Conservation (phyloP, 2,888 invertebrate species). For the Endotricha flammealis region DNA sequence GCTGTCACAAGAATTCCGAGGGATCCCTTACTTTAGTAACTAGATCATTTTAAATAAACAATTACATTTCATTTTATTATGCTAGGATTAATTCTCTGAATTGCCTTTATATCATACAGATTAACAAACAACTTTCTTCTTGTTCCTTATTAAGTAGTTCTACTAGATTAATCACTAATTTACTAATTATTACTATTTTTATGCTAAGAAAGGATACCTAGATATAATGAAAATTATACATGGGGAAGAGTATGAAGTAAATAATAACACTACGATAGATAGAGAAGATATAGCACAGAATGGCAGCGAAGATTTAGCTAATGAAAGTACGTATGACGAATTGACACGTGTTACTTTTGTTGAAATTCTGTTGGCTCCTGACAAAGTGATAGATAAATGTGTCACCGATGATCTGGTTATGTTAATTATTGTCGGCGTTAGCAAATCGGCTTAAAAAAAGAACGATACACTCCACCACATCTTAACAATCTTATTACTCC, state of each 20-base stretch:
- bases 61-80: slow-evolving; percentile 52
- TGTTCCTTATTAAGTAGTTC: slow-evolving; percentile 55
- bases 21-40: slow-evolving; percentile 40
- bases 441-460: slow-evolving; percentile 25
- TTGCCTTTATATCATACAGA: slow-evolving; percentile 72
- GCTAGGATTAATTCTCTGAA: slow-evolving; percentile 74
- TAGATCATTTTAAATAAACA: slow-evolving; percentile 54
- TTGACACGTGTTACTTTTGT: slow-evolving; percentile 40
- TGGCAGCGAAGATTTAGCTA: slow-evolving; percentile 20
- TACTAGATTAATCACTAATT: slow-evolving; percentile 59
- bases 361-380: slow-evolving; percentile 20
- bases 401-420: slow-evolving; percentile 23
- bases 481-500: too few relatives aligned
- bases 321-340: slow-evolving; percentile 44
- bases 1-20: slow-evolving; percentile 34
- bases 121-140: slow-evolving; percentile 74
- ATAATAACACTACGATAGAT: slow-evolving; percentile 28
- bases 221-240: slow-evolving; percentile 31
- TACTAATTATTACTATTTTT: slow-evolving; percentile 52
- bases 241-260: slow-evolving; percentile 28
- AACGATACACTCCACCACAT: too few relatives aligned
- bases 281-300: slow-evolving; percentile 24
- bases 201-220: slow-evolving; percentile 57
- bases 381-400: slow-evolving; percentile 23
- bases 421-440: slow-evolving; percentile 52